Evolutionary conservation across 2,113 vertebrate genomes (phyloP).

Genomic region (Callopanchax toddi): DNA sequence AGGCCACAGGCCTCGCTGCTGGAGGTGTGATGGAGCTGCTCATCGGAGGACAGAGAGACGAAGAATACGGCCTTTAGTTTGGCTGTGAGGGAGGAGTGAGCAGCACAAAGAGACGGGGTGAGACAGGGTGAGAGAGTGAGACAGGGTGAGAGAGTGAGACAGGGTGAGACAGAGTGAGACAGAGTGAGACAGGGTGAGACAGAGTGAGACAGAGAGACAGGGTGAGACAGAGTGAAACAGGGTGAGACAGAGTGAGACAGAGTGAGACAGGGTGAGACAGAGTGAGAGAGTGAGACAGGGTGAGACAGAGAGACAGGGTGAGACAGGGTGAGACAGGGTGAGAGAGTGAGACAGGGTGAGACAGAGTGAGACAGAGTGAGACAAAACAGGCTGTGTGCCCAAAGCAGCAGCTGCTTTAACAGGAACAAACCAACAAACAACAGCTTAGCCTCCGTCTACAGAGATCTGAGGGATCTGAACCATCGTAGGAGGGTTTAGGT

Average conservation of each 20-base stretch:
- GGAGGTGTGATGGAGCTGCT: conserved; percentile 61
- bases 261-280: conserved; percentile 19
- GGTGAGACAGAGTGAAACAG: conserved; percentile 53
- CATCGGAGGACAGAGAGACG: conserved; percentile 34
- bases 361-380: conserved; percentile 52
- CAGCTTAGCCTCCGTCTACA: no score
- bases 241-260: conserved; percentile 45
- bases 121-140: no score
- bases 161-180: conserved; percentile 48
- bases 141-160: no score
- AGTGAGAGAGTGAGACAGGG: conserved; percentile 57
- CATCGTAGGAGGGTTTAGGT: no score
- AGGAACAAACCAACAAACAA: no score
- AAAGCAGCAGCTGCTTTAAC: conserved; percentile 64
- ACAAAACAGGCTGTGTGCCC: conserved; percentile 47
- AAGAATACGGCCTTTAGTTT: conserved; percentile 59
- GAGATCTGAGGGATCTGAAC: no score
- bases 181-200: conserved; percentile 48
- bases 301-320: conserved; percentile 36
- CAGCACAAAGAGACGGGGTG: conserved; percentile 32
- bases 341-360: conserved; percentile 16
- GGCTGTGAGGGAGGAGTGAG: conserved; percentile 56
- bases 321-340: no score
- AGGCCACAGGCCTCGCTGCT: conserved; percentile 49
- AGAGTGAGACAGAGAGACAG: conserved; percentile 43